Evolutionary conservation across 1,140 invertebrate species (phyloP).

Genomic region (Cyrtorhinus lividipennis): DNA sequence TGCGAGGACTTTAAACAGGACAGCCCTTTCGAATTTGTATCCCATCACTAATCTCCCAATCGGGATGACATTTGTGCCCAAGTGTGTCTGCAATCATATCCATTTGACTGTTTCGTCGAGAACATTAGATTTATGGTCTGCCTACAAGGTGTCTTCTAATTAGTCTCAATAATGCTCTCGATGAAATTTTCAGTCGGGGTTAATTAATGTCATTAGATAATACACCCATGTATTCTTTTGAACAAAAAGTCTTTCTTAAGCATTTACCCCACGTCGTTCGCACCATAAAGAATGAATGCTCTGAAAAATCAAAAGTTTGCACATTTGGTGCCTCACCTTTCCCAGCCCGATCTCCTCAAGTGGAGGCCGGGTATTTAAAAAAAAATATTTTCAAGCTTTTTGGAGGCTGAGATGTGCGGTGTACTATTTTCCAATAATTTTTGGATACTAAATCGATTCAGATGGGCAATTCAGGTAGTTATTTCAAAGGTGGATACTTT

Average conservation of each 20-base stretch:
- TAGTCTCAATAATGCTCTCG: neutral
- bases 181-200: too few relatives aligned
- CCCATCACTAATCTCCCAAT: neutral
- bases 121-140: neutral
- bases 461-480: too few relatives aligned
- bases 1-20: conserved; percentile 10
- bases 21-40: conserved; percentile 6
- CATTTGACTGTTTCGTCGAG: neutral
- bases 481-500: too few relatives aligned
- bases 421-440: too few relatives aligned
- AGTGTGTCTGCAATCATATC: neutral
- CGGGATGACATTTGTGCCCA: neutral
- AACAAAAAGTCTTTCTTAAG: neutral
- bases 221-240: neutral
- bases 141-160: neutral
- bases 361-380: neutral
- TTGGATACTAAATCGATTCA: too few relatives aligned
- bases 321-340: too few relatives aligned
- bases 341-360: too few relatives aligned
- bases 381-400: neutral
- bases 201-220: too few relatives aligned
- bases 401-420: too few relatives aligned
- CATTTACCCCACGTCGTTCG: neutral
- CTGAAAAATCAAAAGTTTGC: too few relatives aligned
- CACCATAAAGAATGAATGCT: neutral